Evolutionary conservation across 2,888 invertebrate genomes (phyloP).

Genomic region (Unio pictorum): DNA sequence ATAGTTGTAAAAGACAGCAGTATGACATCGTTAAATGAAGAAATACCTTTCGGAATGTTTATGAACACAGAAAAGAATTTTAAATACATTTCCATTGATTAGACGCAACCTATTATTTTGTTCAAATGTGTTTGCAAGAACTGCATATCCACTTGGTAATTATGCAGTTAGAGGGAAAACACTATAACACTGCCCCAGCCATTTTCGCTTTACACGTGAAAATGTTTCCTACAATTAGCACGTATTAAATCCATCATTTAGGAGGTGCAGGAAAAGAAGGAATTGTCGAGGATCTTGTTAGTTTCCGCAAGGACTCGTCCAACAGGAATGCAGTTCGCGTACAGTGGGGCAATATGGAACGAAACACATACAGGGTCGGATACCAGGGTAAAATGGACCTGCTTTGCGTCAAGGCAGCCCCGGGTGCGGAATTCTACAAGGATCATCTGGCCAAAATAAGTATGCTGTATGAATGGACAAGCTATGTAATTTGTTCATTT

Average conservation of each 20-base stretch:
- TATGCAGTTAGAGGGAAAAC: too few relatives aligned
- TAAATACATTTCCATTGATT: too few relatives aligned
- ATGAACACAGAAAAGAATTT: too few relatives aligned
- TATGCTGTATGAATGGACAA: slow-evolving; percentile 31
- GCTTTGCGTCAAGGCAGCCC: slow-evolving; percentile 80
- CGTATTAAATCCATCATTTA: slow-evolving; percentile 11
- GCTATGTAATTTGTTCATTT: too few relatives aligned
- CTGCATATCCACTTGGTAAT: too few relatives aligned
- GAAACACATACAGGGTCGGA: slow-evolving; percentile 85
- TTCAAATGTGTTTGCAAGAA: too few relatives aligned
- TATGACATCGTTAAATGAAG: too few relatives aligned
- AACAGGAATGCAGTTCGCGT: slow-evolving; percentile 85
- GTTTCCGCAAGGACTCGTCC: slow-evolving; percentile 6
- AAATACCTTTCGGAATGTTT: too few relatives aligned
- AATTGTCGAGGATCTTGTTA: slow-evolving; percentile 73
- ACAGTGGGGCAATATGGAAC: slow-evolving; percentile 83
- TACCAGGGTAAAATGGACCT: slow-evolving; percentile 90
- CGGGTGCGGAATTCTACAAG: slow-evolving; percentile 80
- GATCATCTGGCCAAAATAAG: slow-evolving; percentile 86
- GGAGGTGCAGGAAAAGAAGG: slow-evolving; percentile 79
- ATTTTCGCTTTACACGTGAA: neutral
- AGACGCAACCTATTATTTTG: too few relatives aligned
- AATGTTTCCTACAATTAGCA: neutral
- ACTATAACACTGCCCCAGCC: too few relatives aligned
- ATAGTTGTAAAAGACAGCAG: too few relatives aligned